Base-by-base conservation (phyloP, 2,888 invertebrate species). In the Drosophila anomelani region DNA sequence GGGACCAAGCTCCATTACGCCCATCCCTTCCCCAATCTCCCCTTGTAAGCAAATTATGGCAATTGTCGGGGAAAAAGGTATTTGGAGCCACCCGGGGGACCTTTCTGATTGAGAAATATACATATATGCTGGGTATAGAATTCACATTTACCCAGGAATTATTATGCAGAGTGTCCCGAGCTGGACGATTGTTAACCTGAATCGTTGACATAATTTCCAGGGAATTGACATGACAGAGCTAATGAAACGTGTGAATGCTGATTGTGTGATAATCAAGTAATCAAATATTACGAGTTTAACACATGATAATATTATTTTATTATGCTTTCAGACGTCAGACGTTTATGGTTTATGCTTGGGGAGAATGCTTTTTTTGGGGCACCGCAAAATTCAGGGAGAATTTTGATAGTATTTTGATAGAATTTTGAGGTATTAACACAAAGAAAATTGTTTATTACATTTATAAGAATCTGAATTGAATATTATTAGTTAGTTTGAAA, bases 41-140 rank as follows among this genome's bases (percentile, higher is more conserved):
- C 36, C 54, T 57, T 59, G 60, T 47, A 58, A 41, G 66, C 44
- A 66, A 57, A 77, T 75, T 64, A 71, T 71, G 71, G 71, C 76
- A 87, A 85, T 87, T 87, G 75, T 51, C 58, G 60, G 54, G n/a
- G 12, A 12, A 4, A 60, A 43, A 71, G 53, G 73, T 54, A 47
- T 29, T 46, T 20, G 51, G 49, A 44, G 23, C 15, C 53, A 23
- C 41, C 55, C 55, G 49, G 29, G 53, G 61, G 55, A 49, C 29
- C 51, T 44, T 15, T 9, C 70, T 47, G 56, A 68, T 68, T 68
- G 56, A 68, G 73, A 60, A 72, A 61, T 69, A 36, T 17, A 36
- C 15, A 36, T 15, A 10, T n/a, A 17, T 17, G 17, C 8, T 20
- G 57, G 17, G 58, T 55, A 73, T 71, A 51, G 73, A 44, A 38